Evolutionary conservation across 2,888 invertebrate genomes (phyloP).

Genomic region (Crossocerus cetratus): DNA sequence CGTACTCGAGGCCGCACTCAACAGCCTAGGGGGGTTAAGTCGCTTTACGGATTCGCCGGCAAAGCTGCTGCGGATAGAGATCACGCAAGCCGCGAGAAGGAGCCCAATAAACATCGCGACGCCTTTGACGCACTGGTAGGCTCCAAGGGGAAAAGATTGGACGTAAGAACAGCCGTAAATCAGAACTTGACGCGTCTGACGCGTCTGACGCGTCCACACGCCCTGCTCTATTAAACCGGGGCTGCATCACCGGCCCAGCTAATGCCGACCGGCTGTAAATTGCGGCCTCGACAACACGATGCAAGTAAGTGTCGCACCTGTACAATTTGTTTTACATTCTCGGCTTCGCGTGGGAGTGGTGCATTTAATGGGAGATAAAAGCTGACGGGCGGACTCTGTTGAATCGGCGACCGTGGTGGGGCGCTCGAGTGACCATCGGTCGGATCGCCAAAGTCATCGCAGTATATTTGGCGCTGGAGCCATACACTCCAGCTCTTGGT

Average conservation of each 20-base stretch:
- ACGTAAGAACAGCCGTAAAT: neutral
- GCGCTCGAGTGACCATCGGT: neutral
- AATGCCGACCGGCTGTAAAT: conserved; percentile 65
- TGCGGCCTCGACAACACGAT: conserved; percentile 57
- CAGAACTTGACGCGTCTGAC: neutral
- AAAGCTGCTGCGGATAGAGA: neutral
- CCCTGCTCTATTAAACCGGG: conserved; percentile 48
- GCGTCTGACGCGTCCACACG: neutral
- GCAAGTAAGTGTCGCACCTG: conserved; percentile 2
- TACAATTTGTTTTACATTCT: neutral
- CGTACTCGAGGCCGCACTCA: neutral
- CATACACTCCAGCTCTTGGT: neutral
- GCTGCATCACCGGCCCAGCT: conserved; percentile 32
- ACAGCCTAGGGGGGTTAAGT: conserved; percentile 6
- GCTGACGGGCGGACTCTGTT: neutral
- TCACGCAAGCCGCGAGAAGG: neutral
- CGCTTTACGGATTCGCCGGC: neutral
- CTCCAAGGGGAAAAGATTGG: neutral
- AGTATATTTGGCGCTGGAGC: neutral
- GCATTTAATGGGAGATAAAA: neutral
- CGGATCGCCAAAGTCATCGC: neutral
- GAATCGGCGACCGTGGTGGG: neutral
- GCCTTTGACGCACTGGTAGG: neutral
- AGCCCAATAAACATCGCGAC: neutral
- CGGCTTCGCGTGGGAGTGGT: neutral